Base-by-base conservation (phyloP, 2,888 invertebrate species). In the Plebejus argus region DNA sequence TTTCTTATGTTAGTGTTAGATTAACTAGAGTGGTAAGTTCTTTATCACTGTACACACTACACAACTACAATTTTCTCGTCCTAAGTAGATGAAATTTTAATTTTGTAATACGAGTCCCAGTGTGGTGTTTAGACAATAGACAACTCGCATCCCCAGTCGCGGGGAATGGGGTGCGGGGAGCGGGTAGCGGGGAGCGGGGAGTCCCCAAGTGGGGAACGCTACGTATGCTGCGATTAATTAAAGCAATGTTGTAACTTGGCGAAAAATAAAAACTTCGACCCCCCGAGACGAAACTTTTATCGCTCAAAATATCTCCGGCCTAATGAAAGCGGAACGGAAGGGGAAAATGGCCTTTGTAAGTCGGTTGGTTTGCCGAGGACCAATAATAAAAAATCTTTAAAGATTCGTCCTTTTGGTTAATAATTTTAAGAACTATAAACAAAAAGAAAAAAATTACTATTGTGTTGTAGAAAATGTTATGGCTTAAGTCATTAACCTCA, bases 91-190 rank as follows among this genome's bases (percentile, higher is more conserved):
- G 45, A 45, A 74, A 74, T 28, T 74, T 74, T 74, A 53, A 74
- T 74, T 74, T 23, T 23, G 28, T 74, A 28, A 28, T 49, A 49
- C 74, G 53, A 74, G 53, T 74, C 45, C 74, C 49, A 72, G 45
- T 39, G 23, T 49, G 18, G 49, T 53, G 28, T 28, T 53, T 23
- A 39, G 70, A 8, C 61, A 5, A 20, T 20, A 70, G 28, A 39
- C 39, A n/a, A 71, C 39, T 49, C 45, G 23, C 74, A 53, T 74
- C 35, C 49, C 15, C 72, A 66, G 61, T 12, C 20, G 10, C 28
- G 66, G 28, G 28, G 15, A 53, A 15, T 1, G 53, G 53, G 15
- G 3, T 2, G 53, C 3, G 53, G 5, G 15, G 15, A 53, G 18
- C 4, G 53, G 18, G 49, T 15, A 49, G 15, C 10, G 49, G 15